Evolutionary conservation across 2,797 vertebrate species (phyloP), one percentile per base, ranked within the genome.

Genomic region (Euphonia xanthogaster): DNA sequence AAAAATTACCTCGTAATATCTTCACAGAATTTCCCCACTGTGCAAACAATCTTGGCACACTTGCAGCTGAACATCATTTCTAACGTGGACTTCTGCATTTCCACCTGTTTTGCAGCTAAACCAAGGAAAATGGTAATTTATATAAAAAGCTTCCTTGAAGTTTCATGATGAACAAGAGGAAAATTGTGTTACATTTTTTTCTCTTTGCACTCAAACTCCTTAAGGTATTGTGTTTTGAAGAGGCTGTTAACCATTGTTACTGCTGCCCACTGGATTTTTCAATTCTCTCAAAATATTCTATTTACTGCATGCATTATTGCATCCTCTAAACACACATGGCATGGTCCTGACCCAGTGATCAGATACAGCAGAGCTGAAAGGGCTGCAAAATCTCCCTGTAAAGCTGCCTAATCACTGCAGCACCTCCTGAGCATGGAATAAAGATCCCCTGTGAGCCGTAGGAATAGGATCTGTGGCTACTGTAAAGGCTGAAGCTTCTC

Each of bases 121-220:
- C 16, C 51, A 77, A 21, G 16, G n/a, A 78, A 79, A 83, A 42
- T 20, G 5, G 15, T 71, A 45, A 27, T 58, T 55, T n/a, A 42
- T 17, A 17, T 15, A 22, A 77, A 73, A 85, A 53, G 2, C 5
- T 40, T 73, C 31, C 47, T 51, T 54, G 35, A 86, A 54, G 37
- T 20, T 80, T 70, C 47, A 33, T 9, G 25, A 48, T 35, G 23
- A 60, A 14, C 42, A 58, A 54, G 31, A 86, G 13, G 17, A 48
- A 85, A 79, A 62, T 11, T 1, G 11, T 3, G 14, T 5, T 22
- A 1, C 0, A 22, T 42, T 72, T 39, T 47, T 35, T n/a, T 1
- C 42, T 63, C 48, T 75, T 84, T 55, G 17, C 19, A 40, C 47
- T 76, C 61, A 58, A 35, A 37, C 20, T 70, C 55, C 33, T 60